Evolutionary conservation across 2,888 invertebrate genomes (phyloP), one percentile per base, ranked within the genome.

Genomic region (Odontocerum albicorne): DNA sequence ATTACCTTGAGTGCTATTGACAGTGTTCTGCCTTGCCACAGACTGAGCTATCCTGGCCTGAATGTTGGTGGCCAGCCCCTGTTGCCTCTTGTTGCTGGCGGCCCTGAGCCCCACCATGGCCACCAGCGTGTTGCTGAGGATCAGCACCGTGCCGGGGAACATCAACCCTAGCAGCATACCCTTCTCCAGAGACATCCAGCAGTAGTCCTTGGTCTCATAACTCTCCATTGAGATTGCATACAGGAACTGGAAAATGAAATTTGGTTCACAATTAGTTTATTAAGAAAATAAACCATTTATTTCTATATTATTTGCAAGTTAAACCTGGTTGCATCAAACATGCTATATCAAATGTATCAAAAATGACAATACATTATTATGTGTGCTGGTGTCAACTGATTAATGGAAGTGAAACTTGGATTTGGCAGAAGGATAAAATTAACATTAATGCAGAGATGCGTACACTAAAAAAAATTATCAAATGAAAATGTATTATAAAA

Each of bases 121-220:
- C 6, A 81, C 78, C 2, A 77, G 72, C 0, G 83, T 83, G 61
- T 85, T 85, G 57, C 84, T 78, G 40, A 87, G 70, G 44, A 88
- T 86, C 21, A 88, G 71, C 16, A 83, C 70, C 66, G 85, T 86
- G 1, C 86, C 83, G 8, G 88, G 88, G 13, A 86, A 77, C 82
- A 88, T 87, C 67, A 86, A 88, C 36, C 88, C 87, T 66, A 87
- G 75, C 10, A 88, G 81, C 86, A 88, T 88, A 3, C 88, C 88
- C 65, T 85, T 83, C 68, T 87, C 86, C 38, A 88, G 84, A 0
- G 87, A 87, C 79, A 88, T 84, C 83, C 88, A 89, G 67, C 88
- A 89, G 66, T 87, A 88, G 64, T 82, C 81, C 62, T 83, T 82
- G 22, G 82, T 84, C 72, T 89, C 88, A 66, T 87, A 88, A 60